Percentiles rank a stretch among this genome's conserved stretches.
phyloP scores from a whole-genome alignment of 2,797 vertebrate species.

The Nyctibius grandis region DNA sequence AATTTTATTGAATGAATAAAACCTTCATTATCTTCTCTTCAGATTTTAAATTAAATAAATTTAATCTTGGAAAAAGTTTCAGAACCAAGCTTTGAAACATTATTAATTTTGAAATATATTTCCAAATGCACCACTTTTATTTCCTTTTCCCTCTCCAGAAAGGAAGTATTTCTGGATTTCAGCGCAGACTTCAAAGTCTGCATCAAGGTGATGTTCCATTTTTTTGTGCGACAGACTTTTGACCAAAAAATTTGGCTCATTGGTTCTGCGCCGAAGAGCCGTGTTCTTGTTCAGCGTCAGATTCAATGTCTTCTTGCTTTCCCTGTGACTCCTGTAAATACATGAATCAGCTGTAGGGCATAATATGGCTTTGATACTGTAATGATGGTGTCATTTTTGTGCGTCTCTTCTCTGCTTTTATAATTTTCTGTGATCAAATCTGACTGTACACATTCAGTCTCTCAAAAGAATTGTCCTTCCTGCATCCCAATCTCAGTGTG shows the following conservation, averaged over 20 bases:
- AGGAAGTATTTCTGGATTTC: not conserved
- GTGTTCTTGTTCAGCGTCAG: not conserved
- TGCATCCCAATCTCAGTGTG: not conserved
- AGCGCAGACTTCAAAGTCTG: not conserved
- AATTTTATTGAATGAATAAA: not conserved
- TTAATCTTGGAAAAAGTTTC: not conserved
- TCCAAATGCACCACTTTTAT: not conserved
- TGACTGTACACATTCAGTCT: not conserved
- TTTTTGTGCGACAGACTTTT: not conserved
- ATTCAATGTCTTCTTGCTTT: not conserved
- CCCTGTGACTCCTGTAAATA: not conserved
- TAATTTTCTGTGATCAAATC: not conserved
- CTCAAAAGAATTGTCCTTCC: not conserved
- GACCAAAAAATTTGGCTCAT: rapidly evolving
- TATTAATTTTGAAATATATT: not conserved
- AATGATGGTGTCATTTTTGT: not conserved
- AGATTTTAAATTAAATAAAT: not conserved
- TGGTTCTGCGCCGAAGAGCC: not conserved
- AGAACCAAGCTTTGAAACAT: not conserved
- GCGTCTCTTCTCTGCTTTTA: not conserved
- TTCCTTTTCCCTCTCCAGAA: not conserved
- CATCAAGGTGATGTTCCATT: not conserved
- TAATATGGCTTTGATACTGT: not conserved
- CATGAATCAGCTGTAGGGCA: not conserved
- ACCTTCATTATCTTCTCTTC: not conserved